Conservation (phyloP, 30 jellyfish, hydroid and myxozoan species). For the Haliclystus octoradiatus region DNA sequence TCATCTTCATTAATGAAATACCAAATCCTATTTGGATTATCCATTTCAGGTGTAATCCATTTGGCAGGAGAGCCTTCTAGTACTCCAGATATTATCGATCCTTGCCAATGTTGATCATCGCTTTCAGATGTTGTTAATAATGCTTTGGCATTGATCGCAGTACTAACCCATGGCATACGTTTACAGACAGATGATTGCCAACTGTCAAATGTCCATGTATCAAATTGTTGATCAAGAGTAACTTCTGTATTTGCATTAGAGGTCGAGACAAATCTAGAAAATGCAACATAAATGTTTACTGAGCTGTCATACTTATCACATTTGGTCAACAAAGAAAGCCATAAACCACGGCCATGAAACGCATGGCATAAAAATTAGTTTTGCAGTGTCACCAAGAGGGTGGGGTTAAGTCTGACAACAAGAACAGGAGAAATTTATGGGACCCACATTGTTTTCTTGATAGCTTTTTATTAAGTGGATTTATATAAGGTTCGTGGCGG, state of each 20-base stretch:
- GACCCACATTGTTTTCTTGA: too few species aligned
- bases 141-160: background rate
- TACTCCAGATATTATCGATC: background rate
- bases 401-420: too few species aligned
- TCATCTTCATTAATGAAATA: slow-evolving; percentile 73
- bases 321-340: too few species aligned
- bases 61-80: slow-evolving; percentile 36
- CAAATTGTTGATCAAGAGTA: background rate
- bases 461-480: too few species aligned
- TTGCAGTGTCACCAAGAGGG: too few species aligned
- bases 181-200: background rate
- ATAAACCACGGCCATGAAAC: too few species aligned
- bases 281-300: too few species aligned
- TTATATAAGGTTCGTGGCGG: too few species aligned
- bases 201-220: background rate
- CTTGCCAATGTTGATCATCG: background rate
- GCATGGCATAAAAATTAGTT: too few species aligned
- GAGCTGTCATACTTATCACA: too few species aligned
- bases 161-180: background rate
- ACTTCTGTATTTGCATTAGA: background rate
- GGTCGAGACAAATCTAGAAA: background rate
- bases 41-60: slow-evolving; percentile 21
- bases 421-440: too few species aligned
- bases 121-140: background rate
- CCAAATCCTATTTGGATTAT: slow-evolving; percentile 65